Conservation (phyloP, 2,888 invertebrate species). For the Enchytraeus crypticus region DNA sequence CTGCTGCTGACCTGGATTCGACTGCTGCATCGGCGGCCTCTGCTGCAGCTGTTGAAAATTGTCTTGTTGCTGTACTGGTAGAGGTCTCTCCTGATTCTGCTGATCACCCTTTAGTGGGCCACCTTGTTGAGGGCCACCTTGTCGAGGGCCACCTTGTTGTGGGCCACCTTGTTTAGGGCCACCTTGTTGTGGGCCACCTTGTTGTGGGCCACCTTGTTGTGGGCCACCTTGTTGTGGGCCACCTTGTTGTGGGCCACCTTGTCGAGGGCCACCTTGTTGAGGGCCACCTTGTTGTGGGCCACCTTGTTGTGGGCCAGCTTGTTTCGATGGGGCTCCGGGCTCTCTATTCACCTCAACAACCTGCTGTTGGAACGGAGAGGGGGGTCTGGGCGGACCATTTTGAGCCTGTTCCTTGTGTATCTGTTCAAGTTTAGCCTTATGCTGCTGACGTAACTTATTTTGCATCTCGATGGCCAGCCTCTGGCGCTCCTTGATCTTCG, state of each 20-base stretch:
- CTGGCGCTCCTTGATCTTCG: background rate
- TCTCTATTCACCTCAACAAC: background rate
- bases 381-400: background rate
- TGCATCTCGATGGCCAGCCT: background rate
- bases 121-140: background rate
- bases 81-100: conserved; percentile 5
- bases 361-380: background rate
- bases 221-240: background rate
- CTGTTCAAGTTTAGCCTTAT: background rate
- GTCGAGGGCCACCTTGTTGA: background rate
- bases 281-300: background rate
- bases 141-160: conserved; percentile 1
- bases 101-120: conserved; percentile 1
- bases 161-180: conserved; percentile 1
- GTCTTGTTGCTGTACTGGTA: conserved; percentile 2
- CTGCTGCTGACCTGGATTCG: conserved; percentile 8
- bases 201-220: conserved; percentile 1
- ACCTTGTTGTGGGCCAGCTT: background rate
- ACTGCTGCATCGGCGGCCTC: conserved; percentile 4
- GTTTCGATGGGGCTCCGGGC: background rate
- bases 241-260: background rate
- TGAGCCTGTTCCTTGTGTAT: background rate
- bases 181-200: background rate
- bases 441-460: background rate
- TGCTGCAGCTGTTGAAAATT: conserved; percentile 8